phyloP scores from a whole-genome alignment of 2,888 invertebrate species.

The Sarcophaga caerulescens region DNA sequence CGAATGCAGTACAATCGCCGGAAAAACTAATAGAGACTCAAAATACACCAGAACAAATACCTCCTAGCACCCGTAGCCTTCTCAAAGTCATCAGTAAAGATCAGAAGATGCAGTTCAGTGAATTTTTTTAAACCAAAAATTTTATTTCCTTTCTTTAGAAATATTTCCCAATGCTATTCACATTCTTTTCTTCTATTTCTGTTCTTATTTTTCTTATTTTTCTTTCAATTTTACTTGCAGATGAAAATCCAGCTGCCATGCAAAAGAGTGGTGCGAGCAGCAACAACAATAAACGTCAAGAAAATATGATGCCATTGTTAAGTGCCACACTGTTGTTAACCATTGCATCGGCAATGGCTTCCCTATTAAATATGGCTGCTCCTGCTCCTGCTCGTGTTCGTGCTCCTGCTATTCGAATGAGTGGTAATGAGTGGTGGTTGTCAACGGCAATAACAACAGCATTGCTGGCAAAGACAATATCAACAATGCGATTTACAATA shows the following conservation, averaged over 20 bases:
- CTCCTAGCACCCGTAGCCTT: too few species aligned
- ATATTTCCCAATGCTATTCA: neutral
- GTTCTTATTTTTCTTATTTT: conserved; percentile 23
- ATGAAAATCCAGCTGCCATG: conserved; percentile 94
- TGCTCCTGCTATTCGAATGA: neutral
- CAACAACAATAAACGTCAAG: neutral
- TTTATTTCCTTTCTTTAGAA: too few species aligned
- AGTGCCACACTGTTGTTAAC: conserved; percentile 7
- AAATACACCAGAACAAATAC: too few species aligned
- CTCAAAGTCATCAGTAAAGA: too few species aligned
- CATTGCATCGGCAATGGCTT: conserved; percentile 16
- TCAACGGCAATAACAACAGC: conserved; percentile 28
- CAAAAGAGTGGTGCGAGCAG: conserved; percentile 86
- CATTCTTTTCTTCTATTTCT: conserved; percentile 2
- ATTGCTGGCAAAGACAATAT: neutral
- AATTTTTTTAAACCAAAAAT: too few species aligned
- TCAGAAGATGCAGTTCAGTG: too few species aligned
- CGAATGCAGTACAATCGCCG: too few species aligned
- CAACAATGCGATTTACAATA: neutral
- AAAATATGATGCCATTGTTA: conserved; percentile 32
- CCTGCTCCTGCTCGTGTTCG: neutral
- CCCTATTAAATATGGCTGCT: neutral
- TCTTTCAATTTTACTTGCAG: conserved; percentile 81
- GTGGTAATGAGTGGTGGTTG: conserved; percentile 39
- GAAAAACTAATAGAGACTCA: too few species aligned